A percentile compares a stretch with the other conserved stretches of the same genome.
These are phyloP conservation scores for Parelbella ahira DNA, from an alignment of 2,888 invertebrate species.

Conservation along the genomic window DNA sequence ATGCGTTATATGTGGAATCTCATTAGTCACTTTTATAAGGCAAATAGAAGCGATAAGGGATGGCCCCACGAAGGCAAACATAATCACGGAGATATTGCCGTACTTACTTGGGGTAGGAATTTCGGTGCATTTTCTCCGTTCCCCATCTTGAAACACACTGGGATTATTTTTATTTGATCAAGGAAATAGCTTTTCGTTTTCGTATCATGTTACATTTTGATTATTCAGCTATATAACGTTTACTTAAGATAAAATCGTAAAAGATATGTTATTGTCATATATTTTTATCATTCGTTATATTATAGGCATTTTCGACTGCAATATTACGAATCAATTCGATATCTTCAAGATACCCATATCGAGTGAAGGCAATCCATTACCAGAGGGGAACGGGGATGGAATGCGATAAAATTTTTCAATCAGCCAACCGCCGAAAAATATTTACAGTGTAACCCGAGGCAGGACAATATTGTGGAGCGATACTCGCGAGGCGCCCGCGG, in stretches of 20 bases:
- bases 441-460: constrained; percentile 78
- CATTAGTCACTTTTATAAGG: constrained; percentile 62
- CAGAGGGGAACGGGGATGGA: constrained; percentile 57
- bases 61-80: constrained; percentile 56
- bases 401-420: constrained; percentile 78
- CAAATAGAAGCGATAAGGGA: constrained; percentile 60
- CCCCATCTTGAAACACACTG: not conserved
- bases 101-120: constrained; percentile 14
- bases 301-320: no score
- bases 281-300: no score
- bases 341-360: constrained; percentile 33
- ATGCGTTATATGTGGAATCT: constrained; percentile 55
- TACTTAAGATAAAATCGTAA: no score
- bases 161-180: not conserved
- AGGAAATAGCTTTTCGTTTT: no score
- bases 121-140: constrained; percentile 12
- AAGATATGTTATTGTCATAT: no score
- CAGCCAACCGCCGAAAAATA: constrained; percentile 76
- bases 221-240: no score
- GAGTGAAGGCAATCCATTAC: constrained; percentile 64
- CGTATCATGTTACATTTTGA: not conserved
- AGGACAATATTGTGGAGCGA: constrained; percentile 75
- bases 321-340: constrained; percentile 10
- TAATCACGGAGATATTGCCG: constrained; percentile 57
- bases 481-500: constrained; percentile 62